Base-by-base conservation (phyloP, 2,888 invertebrate genomes). In the Siphlonurus alternatus region DNA sequence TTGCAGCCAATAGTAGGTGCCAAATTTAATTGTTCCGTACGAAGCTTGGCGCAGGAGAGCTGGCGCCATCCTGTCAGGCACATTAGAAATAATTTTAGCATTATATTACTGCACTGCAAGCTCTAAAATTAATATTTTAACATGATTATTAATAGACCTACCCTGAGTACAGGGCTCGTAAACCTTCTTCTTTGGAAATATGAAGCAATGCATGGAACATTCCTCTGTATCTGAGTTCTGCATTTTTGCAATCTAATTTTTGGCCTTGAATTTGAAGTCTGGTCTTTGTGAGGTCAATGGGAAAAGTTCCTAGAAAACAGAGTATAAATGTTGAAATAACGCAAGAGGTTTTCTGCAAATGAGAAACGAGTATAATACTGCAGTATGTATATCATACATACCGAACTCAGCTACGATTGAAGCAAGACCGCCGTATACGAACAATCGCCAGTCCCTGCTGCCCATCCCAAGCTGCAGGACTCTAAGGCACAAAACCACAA, bases 1-100 rank as follows among this genome's bases (percentile, higher is more conserved):
- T 76, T 95, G 94, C 69, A 95, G 76, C 1, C 92, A 87, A 75
- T 96, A 94, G 76, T 96, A 96, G 15, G 93, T 90, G 69, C 96
- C 96, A 74, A 96, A 95, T 78, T 96, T 96, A 67, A 96, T 92
- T 51, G 95, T 95, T 70, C 96, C 96, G 78, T 96, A 96, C 53
- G 93, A 93, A 25, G 94, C 90, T 77, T 96, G 96, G 1, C 95
- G 82, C 65, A 96, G 78, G 63, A 96, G 86, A 59, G 96, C 95
- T 62, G 95, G 94, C 81, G 88, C 88, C 73, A 96, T 91, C 63
- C 95, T 94, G 77, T 18, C 74, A 73, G 23, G n/a, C n/a, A n/a
- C n/a, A n/a, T n/a, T n/a, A n/a, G n/a, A n/a, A n/a, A n/a, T 67
- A 69, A 63, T 66, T n/a, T n/a, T n/a, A n/a, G n/a, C n/a, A n/a